Base-by-base conservation (phyloP, 1,140 invertebrate genomes). In the Limonius californicus region DNA sequence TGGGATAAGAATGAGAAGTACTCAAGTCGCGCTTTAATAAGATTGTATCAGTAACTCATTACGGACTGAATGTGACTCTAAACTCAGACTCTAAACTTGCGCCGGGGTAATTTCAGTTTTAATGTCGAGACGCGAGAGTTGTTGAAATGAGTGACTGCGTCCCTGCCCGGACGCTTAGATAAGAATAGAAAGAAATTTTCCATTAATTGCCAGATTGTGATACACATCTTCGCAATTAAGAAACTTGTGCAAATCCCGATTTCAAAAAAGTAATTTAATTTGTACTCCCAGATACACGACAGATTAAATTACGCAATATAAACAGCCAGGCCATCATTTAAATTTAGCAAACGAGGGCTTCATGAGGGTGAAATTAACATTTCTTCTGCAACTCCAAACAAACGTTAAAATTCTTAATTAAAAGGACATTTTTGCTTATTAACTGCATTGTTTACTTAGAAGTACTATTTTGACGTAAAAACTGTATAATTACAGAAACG, bases 11-110 rank as follows among this genome's bases (percentile, higher is more conserved):
- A 66, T 63, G 61, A 59, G 54, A 63, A 61, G 62, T 63, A 62
- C 61, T 66, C 64, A 56, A 66, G 64, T 59, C 56, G 59, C 45
- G 59, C 63, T 65, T 68, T 68, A 68, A 68, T 68, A 68, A 68
- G 66, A 68, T 68, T 68, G 63, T 68, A 68, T 68, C 66, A 68
- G 66, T 68, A 68, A 68, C 66, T 64, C 66, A 68, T 68, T 68
- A 68, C 55, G 50, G 54, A 59, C 59, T 65, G 63, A 68, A 68
- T 68, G 66, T 62, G 62, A 64, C 59, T 47, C 59, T 18, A 53
- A 35, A 53, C 55, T 64, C 57, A 53, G 58, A 53, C 55, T 64
- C 57, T 60, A 61, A 65, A 63, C 56, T 62, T 50, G 64, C 32
- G 59, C 54, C 16, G 56, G 66, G 66, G 63, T 57, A 62, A 68